Evolutionary conservation across 1,140 invertebrate species (phyloP).

Genomic region (Papilio aristodemus): DNA sequence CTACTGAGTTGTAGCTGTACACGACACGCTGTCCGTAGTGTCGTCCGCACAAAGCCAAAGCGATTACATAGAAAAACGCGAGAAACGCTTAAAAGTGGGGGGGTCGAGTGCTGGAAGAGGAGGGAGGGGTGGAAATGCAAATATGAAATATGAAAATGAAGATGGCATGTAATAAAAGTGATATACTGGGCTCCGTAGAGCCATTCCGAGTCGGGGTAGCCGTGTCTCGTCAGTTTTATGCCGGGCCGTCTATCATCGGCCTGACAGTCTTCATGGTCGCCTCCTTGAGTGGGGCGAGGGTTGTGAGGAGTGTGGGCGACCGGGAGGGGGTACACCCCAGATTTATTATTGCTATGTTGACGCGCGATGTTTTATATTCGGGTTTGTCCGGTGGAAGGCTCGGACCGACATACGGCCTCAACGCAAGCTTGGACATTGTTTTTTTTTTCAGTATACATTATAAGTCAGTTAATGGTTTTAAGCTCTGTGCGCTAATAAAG

Average conservation of each 20-base stretch:
- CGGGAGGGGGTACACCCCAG: constrained; percentile 44
- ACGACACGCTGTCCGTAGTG: constrained; percentile 39
- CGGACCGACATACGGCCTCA: constrained; percentile 17
- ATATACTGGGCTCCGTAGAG: constrained; percentile 81
- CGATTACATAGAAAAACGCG: constrained; percentile 74
- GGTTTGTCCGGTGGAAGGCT: not conserved
- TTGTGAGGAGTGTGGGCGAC: not conserved
- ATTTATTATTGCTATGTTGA: constrained; percentile 72
- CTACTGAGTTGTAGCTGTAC: constrained; percentile 37
- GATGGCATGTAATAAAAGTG: constrained; percentile 82
- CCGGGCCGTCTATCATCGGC: constrained; percentile 74
- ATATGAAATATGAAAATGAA: constrained; percentile 83
- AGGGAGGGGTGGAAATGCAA: constrained; percentile 73
- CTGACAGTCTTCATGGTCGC: constrained; percentile 73
- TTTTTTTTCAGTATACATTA: not conserved
- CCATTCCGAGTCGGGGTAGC: constrained; percentile 75
- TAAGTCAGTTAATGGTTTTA: not conserved
- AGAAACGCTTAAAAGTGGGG: constrained; percentile 57
- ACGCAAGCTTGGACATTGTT: not conserved
- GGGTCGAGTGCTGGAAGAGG: constrained; percentile 36
- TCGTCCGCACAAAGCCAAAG: constrained; percentile 50
- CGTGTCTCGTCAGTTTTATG: constrained; percentile 80
- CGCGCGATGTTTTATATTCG: constrained; percentile 50
- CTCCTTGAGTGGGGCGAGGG: constrained; percentile 50
- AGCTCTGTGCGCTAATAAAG: not conserved